Evolutionary conservation across 2,797 vertebrate genomes (phyloP), one percentile per base, ranked within the genome.

Genomic region (Microcaecilia unicolor): DNA sequence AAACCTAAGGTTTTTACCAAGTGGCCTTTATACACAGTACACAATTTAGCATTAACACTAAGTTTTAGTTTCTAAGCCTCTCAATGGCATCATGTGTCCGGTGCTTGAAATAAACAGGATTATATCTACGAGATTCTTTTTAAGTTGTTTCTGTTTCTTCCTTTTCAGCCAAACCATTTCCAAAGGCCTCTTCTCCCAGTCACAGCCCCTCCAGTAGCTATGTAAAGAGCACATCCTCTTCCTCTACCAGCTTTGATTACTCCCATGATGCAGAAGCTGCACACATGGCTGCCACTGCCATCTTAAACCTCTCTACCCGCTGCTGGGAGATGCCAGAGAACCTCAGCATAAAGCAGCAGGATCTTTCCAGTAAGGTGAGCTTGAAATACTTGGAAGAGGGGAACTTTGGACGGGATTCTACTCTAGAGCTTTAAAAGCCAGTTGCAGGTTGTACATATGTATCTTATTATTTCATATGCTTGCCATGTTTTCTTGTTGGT

Each of bases 281-380:
- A 0, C 95, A 97, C 77, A 99, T 99, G 93, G 94, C 94, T 0
- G 94, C 94, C 58, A 98, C 95, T 0, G 93, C 95, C 72, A 99
- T 99, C 72, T 76, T 97, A 56, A 98, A 98, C 75, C 89, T 98
- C 63, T 98, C 95, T 38, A 98, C 95, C 0, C 89, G 95, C 55
- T 99, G 95, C 75, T 99, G 95, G 95, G 93, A 97, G 59, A 93
- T 86, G 76, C 95, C 95, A 0, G 94, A 98, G 68, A 98, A 98
- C 72, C 93, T 98, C 55, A 95, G 93, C 80, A 96, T 85, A 28
- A 97, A 89, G 67, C 79, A 83, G 5, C 89, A 83, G 34, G 86
- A 83, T 32, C 50, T 64, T 28, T 56, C 79, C 2, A 8, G 63
- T 56, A 82, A 89, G 90, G 95, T 97, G 33, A 33, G 51, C 20